Evolutionary conservation across 2,888 invertebrate genomes (phyloP).

Genomic region (Ophion costatus): DNA sequence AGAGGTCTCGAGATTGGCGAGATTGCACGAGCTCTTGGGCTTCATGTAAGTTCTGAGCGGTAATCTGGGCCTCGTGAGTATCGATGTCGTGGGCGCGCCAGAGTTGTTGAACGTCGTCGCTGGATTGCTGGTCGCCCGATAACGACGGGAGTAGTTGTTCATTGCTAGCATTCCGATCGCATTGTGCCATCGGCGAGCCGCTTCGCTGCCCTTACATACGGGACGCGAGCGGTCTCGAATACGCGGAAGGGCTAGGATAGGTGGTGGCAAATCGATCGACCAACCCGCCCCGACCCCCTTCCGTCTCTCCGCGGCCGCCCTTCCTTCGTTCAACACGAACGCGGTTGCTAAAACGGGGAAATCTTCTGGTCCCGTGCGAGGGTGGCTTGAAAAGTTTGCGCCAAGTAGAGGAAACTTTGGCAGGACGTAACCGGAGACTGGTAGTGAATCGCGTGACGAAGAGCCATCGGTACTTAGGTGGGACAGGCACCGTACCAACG

Average conservation of each 20-base stretch:
- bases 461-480: constrained; percentile 73
- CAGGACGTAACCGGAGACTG: constrained; percentile 76
- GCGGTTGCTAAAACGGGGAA: constrained; percentile 50
- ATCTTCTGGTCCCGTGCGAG: constrained; percentile 60
- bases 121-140: constrained; percentile 66
- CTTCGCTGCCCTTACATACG: constrained; percentile 67
- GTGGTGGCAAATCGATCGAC: constrained; percentile 60
- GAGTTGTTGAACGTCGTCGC: constrained; percentile 65
- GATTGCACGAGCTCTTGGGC: constrained; percentile 66
- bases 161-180: constrained; percentile 74
- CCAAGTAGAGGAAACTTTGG: constrained; percentile 75
- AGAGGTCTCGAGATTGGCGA: constrained; percentile 68
- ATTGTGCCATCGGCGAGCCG: constrained; percentile 66
- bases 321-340: neutral
- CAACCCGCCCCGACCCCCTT: neutral
- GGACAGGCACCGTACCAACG: constrained; percentile 79
- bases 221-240: constrained; percentile 4
- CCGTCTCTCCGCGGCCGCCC: neutral
- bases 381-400: constrained; percentile 45
- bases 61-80: constrained; percentile 69
- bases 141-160: constrained; percentile 71
- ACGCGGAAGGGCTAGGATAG: constrained; percentile 62
- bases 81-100: constrained; percentile 54
- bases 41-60: constrained; percentile 67
- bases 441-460: constrained; percentile 78